Evolutionary conservation across 2,797 vertebrate genomes (phyloP).

Genomic region (Mormyrops attenuatus): DNA sequence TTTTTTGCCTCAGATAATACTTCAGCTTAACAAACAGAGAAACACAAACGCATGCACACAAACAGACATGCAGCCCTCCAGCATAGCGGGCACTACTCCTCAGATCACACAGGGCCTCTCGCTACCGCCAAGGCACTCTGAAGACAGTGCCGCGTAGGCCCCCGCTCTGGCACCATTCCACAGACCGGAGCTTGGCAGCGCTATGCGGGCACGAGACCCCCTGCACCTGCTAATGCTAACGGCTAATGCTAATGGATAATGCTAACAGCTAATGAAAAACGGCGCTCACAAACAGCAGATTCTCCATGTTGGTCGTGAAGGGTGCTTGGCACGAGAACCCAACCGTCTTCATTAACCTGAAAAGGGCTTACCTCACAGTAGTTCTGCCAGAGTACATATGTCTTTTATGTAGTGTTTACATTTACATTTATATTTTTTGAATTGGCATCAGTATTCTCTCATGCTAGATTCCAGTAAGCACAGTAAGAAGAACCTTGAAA

Average conservation of each 20-base stretch:
- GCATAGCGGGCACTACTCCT: constrained; percentile 21
- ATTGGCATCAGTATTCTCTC: neutral
- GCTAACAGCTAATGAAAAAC: neutral
- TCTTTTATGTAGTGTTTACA: neutral
- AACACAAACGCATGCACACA: neutral
- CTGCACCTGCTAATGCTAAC: neutral
- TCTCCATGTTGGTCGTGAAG: neutral
- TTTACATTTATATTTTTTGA: neutral
- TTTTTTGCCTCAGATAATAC: neutral
- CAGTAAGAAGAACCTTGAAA: neutral
- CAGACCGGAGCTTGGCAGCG: neutral
- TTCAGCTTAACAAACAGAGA: constrained; percentile 15
- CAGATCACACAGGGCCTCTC: neutral
- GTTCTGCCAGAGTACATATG: neutral
- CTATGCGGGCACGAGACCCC: neutral
- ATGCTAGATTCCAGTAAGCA: neutral
- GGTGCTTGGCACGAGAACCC: neutral
- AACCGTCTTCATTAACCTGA: neutral
- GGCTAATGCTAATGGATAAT: neutral
- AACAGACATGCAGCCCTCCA: constrained; percentile 7
- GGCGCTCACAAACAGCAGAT: neutral
- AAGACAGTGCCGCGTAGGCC: neutral
- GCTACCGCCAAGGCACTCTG: neutral
- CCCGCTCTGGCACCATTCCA: neutral
- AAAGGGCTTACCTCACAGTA: neutral